These are phyloP conservation scores for Chloroceryle inda DNA, from an alignment of 2,797 vertebrate species.

Conservation along the genomic window DNA sequence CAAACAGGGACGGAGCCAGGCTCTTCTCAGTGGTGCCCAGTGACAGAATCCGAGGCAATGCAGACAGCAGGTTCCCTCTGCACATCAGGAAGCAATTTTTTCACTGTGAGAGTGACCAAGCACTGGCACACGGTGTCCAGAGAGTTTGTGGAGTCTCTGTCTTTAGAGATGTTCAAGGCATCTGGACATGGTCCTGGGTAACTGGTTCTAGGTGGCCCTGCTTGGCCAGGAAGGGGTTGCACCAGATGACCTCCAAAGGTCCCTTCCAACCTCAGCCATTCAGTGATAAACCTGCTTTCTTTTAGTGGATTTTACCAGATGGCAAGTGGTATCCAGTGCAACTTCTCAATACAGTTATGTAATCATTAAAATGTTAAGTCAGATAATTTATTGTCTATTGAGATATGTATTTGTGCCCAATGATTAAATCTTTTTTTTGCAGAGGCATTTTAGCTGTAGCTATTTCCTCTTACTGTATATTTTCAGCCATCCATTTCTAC, in stretches of 20 bases:
- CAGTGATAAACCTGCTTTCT: neutral
- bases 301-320: neutral
- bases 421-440: neutral
- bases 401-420: neutral
- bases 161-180: neutral
- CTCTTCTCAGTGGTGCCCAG: neutral
- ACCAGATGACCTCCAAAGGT: neutral
- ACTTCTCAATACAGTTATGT: neutral
- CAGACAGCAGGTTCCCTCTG: neutral
- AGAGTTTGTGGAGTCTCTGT: neutral
- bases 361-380: neutral
- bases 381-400: neutral
- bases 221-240: neutral
- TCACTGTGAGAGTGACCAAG: rapidly evolving
- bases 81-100: neutral
- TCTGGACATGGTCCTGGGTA: neutral
- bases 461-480: neutral
- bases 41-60: rapidly evolving
- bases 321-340: neutral
- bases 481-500: neutral
- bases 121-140: neutral
- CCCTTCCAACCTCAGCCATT: neutral
- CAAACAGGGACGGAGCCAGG: neutral
- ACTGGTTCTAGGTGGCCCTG: neutral
- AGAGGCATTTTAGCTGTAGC: neutral